Conservation (phyloP, 2,888 invertebrate genomes). For the Julus scanicus region DNA sequence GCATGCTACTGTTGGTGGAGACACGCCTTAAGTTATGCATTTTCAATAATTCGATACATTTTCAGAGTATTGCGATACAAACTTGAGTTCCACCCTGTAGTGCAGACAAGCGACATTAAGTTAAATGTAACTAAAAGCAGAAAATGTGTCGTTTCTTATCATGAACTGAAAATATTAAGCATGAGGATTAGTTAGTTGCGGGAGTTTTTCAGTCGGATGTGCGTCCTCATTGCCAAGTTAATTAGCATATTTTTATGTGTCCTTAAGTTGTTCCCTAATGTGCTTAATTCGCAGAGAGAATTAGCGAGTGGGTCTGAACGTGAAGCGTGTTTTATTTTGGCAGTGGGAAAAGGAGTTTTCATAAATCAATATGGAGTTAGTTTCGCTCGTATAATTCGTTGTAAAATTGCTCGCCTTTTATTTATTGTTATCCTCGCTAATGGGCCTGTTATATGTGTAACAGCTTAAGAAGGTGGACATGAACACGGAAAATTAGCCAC, state of each 20-base stretch:
- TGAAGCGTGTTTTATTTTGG: neutral
- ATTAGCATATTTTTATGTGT: conserved; percentile 10
- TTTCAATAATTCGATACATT: no score
- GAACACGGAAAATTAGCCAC: neutral
- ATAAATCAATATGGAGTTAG: conserved; percentile 19
- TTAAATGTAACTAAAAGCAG: neutral
- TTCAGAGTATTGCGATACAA: no score
- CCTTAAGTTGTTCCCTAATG: conserved; percentile 19
- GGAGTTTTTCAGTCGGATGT: conserved; percentile 19
- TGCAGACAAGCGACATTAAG: neutral
- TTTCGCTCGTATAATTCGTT: neutral
- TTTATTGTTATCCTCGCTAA: neutral
- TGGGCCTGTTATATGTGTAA: neutral
- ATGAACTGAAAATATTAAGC: conserved; percentile 11
- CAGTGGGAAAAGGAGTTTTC: neutral
- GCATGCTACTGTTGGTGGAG: no score
- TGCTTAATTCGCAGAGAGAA: conserved; percentile 2
- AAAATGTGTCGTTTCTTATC: neutral
- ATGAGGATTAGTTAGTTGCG: neutral
- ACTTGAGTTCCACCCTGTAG: neutral
- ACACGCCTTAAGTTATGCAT: no score
- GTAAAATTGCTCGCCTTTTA: conserved; percentile 3
- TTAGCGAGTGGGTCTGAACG: neutral
- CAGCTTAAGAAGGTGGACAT: conserved; percentile 19
- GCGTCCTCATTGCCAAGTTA: conserved; percentile 19